These are phyloP conservation scores for Mamestra brassicae DNA, from an alignment of 2,888 invertebrate genomes.

Conservation along the genomic window DNA sequence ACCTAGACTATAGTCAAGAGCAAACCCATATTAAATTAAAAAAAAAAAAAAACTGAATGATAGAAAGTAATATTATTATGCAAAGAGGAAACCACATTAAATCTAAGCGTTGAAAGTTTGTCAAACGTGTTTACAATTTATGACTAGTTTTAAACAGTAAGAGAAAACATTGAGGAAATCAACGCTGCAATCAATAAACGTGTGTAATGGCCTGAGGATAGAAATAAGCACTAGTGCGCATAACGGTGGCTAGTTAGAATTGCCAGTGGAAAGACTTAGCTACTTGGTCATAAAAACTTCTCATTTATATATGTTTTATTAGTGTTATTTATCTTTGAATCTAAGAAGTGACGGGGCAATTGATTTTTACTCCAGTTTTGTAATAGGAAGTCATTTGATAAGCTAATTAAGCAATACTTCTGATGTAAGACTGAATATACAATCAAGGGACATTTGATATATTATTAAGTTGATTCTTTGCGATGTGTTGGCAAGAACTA, in stretches of 20 bases:
- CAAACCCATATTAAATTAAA: too few relatives aligned
- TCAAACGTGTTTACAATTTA: constrained; percentile 58
- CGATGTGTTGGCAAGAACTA: background rate
- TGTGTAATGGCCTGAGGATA: constrained; percentile 30
- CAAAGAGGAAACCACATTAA: constrained; percentile 17
- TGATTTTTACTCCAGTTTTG: background rate
- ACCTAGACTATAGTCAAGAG: too few relatives aligned
- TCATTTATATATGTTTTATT: constrained; percentile 13
- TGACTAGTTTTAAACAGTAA: constrained; percentile 37
- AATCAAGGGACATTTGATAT: too few relatives aligned
- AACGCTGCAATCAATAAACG: constrained; percentile 42
- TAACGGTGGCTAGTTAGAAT: constrained; percentile 22
- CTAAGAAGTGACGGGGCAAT: background rate
- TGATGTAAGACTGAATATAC: background rate
- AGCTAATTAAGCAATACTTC: background rate
- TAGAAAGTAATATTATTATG: constrained; percentile 7
- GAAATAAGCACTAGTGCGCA: constrained; percentile 18
- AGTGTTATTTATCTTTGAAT: background rate
- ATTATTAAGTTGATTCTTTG: too few relatives aligned
- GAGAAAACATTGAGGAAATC: constrained; percentile 55
- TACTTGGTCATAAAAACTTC: constrained; percentile 29
- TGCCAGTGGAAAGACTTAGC: background rate
- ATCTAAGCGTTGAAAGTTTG: constrained; percentile 16
- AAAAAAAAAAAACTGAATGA: background rate
- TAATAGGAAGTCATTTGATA: background rate